A percentile compares a stretch with the other conserved stretches of the same genome.
These are phyloP conservation scores for Phaedon cochleariae DNA, from an alignment of 2,888 invertebrate genomes.

Conservation along the genomic window DNA sequence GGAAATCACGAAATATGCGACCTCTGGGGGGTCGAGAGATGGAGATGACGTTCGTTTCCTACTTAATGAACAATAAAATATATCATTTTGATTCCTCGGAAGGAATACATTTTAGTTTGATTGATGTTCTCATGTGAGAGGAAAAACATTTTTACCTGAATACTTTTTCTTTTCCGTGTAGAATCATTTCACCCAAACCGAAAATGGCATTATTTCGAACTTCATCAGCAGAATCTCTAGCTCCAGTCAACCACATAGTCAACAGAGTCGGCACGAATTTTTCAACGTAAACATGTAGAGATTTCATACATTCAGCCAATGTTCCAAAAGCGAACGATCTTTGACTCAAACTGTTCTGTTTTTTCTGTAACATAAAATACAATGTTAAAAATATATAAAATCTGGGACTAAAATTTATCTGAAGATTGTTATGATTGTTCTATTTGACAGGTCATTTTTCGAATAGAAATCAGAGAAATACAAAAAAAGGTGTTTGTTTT, in stretches of 20 bases:
- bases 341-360: conserved; percentile 71
- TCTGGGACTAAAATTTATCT: too few species aligned
- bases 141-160: conserved; percentile 62
- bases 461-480: too few species aligned
- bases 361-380: conserved; percentile 66
- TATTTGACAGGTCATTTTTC: too few species aligned
- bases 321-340: conserved; percentile 78
- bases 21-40: too few species aligned
- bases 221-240: conserved; percentile 72
- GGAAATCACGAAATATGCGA: too few species aligned
- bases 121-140: too few species aligned
- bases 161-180: conserved; percentile 71
- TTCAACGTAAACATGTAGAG: conserved; percentile 66
- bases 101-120: too few species aligned
- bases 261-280: conserved; percentile 70
- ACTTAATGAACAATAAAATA: too few species aligned
- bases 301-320: conserved; percentile 75
- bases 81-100: not conserved
- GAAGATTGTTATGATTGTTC: too few species aligned
- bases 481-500: too few species aligned
- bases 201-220: conserved; percentile 81
- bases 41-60: too few species aligned
- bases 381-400: too few species aligned
- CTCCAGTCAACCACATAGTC: conserved; percentile 69
- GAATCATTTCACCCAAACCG: conserved; percentile 77